phyloP scores from a whole-genome alignment of 1,140 invertebrate species.

The Trichonephila inaurata region DNA sequence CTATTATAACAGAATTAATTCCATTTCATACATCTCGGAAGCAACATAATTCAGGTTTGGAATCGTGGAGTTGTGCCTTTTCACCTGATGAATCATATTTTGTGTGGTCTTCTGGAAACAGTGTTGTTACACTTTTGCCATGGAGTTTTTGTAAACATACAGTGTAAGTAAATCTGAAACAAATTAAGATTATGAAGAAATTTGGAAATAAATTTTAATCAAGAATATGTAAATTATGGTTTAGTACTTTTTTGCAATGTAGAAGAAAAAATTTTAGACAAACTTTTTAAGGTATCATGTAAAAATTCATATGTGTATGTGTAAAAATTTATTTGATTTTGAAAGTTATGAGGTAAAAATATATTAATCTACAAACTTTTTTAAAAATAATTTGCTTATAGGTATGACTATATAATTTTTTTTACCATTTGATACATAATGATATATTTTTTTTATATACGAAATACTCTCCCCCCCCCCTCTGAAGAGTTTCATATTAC shows the following conservation, averaged over 20 bases:
- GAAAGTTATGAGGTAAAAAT: no score
- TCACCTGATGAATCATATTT: conserved; percentile 82
- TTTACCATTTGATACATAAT: no score
- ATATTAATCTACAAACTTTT: no score
- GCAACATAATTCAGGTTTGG: conserved; percentile 74
- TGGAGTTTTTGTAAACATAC: conserved; percentile 81
- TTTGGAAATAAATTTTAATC: no score
- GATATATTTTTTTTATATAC: no score
- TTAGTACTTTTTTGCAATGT: background rate
- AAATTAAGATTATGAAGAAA: no score
- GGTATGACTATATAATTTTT: no score
- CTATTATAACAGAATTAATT: conserved; percentile 62
- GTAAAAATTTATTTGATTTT: no score
- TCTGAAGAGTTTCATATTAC: no score
- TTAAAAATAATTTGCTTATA: no score
- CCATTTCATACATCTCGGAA: conserved; percentile 35
- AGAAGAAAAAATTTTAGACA: background rate
- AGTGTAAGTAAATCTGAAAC: conserved; percentile 80
- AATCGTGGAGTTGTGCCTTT: conserved; percentile 82
- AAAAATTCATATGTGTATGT: no score
- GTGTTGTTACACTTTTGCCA: conserved; percentile 82
- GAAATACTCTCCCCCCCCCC: no score
- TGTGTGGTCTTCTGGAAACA: conserved; percentile 82
- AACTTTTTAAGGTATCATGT: background rate
- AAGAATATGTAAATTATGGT: background rate